Conservation (phyloP, 2,888 invertebrate genomes). For the Elmis aenea region DNA sequence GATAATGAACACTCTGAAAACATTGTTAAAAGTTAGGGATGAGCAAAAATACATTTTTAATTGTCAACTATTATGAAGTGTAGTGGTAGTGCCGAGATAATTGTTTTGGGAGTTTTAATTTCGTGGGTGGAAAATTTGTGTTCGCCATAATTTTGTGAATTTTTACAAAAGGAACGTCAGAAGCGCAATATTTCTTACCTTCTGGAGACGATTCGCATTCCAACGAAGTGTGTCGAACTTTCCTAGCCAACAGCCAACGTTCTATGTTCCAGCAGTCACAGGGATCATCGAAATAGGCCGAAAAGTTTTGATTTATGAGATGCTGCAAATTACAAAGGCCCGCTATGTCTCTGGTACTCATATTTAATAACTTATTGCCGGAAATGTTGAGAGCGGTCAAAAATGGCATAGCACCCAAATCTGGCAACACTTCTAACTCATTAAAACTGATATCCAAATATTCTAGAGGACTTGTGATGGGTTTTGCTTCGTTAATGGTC, state of each 20-base stretch:
- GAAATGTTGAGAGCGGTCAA: conserved; percentile 37
- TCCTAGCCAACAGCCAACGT: conserved; percentile 34
- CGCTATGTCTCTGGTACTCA: conserved; percentile 35
- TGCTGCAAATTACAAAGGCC: conserved; percentile 39
- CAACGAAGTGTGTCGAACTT: conserved; percentile 33
- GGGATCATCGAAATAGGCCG: conserved; percentile 29
- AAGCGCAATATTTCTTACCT: conserved; percentile 34
- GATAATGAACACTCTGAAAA: too few relatives aligned
- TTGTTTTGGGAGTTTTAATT: too few relatives aligned
- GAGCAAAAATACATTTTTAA: too few relatives aligned
- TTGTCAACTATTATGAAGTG: too few relatives aligned
- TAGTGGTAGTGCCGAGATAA: too few relatives aligned
- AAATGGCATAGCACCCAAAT: conserved; percentile 31
- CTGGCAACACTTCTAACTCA: conserved; percentile 28
- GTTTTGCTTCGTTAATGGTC: conserved; percentile 32
- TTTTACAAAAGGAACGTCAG: too few relatives aligned
- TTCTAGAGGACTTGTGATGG: conserved; percentile 37
- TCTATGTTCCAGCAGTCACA: conserved; percentile 42
- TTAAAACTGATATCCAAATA: conserved; percentile 38
- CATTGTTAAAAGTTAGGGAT: too few relatives aligned
- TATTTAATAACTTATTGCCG: conserved; percentile 30
- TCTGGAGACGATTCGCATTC: conserved; percentile 27
- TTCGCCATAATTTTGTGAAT: too few relatives aligned
- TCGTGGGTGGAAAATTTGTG: too few relatives aligned
- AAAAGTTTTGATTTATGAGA: conserved; percentile 34